These are phyloP conservation scores for Cynopterus sphinx DNA, from an alignment of 2,797 vertebrate genomes.

Conservation along the genomic window DNA sequence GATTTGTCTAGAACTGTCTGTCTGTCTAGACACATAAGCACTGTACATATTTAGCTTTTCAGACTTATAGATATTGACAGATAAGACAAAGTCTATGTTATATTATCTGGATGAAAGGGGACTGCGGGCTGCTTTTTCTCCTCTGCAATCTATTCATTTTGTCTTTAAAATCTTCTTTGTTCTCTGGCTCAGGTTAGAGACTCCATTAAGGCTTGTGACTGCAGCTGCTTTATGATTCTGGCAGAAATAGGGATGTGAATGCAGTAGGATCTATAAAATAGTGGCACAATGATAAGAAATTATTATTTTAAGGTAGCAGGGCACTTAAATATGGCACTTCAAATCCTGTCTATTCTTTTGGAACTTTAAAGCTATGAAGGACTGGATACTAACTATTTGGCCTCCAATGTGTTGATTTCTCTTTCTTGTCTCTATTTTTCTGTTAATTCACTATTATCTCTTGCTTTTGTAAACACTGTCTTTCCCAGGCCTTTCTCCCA, in stretches of 20 bases:
- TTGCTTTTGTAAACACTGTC: background rate
- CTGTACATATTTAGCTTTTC: slow-evolving; percentile 40
- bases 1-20: slow-evolving; percentile 47
- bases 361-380: background rate
- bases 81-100: slow-evolving; percentile 30
- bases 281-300: background rate
- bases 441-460: background rate
- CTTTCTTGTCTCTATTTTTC: background rate
- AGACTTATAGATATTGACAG: slow-evolving; percentile 45
- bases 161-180: slow-evolving; percentile 67
- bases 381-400: background rate
- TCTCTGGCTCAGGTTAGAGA: slow-evolving; percentile 61
- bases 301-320: slow-evolving; percentile 5
- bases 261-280: slow-evolving; percentile 39
- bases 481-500: background rate
- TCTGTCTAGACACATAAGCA: slow-evolving; percentile 66
- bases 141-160: slow-evolving; percentile 24
- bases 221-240: slow-evolving; percentile 54
- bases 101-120: background rate
- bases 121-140: background rate
- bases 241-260: background rate
- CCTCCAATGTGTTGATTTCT: background rate
- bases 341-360: background rate
- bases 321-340: slow-evolving; percentile 35
- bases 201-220: slow-evolving; percentile 41